A percentile compares a stretch with the other conserved stretches of the same genome.
Conservation (phyloP, 2,797 vertebrate species). For the Jordanella pulchra region DNA sequence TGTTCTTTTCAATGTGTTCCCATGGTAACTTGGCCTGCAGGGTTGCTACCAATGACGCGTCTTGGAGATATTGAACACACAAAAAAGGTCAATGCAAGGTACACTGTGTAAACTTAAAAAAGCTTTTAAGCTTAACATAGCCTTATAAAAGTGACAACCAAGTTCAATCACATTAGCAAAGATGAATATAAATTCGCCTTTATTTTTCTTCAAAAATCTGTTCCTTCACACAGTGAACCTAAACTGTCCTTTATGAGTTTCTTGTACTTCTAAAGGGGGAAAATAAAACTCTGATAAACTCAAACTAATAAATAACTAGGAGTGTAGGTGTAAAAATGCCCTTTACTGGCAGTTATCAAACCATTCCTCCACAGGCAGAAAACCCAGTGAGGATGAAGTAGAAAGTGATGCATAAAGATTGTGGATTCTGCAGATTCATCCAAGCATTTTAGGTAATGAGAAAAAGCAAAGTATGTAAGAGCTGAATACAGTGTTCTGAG, state of each 20-base stretch:
- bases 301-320: background rate
- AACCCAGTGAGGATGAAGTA: background rate
- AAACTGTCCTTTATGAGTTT: background rate
- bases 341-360: background rate
- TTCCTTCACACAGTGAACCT: background rate
- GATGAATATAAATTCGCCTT: no score
- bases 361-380: background rate
- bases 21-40: slow-evolving; percentile 62
- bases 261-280: background rate
- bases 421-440: background rate
- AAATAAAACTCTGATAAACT: background rate
- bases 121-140: slow-evolving; percentile 2
- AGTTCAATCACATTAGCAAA: no score
- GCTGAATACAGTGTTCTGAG: background rate
- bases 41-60: slow-evolving; percentile 29
- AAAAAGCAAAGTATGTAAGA: background rate
- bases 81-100: slow-evolving; percentile 1
- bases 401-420: background rate
- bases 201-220: background rate
- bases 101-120: slow-evolving; percentile 5
- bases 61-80: slow-evolving; percentile 36
- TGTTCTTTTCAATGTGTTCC: slow-evolving; percentile 52
- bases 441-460: background rate
- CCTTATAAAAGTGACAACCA: no score
- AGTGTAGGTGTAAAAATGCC: background rate